A percentile compares a stretch with the other conserved stretches of the same genome.
phyloP scores from a whole-genome alignment of 2,888 invertebrate species.

The Heliconius ethilla region DNA sequence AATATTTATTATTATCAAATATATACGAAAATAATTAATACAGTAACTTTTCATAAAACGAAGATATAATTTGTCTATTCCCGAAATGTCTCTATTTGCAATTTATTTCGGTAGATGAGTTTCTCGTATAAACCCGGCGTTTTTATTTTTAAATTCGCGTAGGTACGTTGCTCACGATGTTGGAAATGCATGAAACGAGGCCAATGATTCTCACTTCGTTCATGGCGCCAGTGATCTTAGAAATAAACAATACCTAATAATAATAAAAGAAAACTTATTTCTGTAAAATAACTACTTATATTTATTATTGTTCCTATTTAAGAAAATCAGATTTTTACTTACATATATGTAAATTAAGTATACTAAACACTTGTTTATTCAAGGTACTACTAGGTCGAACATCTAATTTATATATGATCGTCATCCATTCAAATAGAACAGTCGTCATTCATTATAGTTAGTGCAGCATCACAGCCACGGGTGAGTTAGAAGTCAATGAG shows the following conservation, averaged over 20 bases:
- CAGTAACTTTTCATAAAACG: too few relatives aligned
- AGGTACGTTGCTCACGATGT: conserved; percentile 50
- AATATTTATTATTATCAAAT: too few relatives aligned
- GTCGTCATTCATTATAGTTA: conserved; percentile 56
- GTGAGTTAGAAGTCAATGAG: conserved; percentile 67
- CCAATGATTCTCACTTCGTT: conserved; percentile 59
- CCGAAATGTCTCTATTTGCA: conserved; percentile 57
- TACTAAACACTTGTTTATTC: background rate
- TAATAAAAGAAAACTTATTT: background rate
- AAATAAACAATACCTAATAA: conserved; percentile 3
- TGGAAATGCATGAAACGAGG: conserved; percentile 60
- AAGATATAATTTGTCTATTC: conserved; percentile 6
- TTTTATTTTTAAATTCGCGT: conserved; percentile 66
- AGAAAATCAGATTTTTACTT: background rate
- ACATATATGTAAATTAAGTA: too few relatives aligned
- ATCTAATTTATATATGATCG: conserved; percentile 39
- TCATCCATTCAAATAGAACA: conserved; percentile 64
- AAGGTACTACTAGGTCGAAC: background rate
- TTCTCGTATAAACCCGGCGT: conserved; percentile 45
- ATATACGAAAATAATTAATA: too few relatives aligned
- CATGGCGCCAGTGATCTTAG: conserved; percentile 46
- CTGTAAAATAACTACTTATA: background rate
- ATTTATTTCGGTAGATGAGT: conserved; percentile 54
- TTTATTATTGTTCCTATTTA: too few relatives aligned
- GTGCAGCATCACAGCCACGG: conserved; percentile 61